phyloP scores from a whole-genome alignment of 2,113 vertebrate genomes.

The Phaetusa simplex region DNA sequence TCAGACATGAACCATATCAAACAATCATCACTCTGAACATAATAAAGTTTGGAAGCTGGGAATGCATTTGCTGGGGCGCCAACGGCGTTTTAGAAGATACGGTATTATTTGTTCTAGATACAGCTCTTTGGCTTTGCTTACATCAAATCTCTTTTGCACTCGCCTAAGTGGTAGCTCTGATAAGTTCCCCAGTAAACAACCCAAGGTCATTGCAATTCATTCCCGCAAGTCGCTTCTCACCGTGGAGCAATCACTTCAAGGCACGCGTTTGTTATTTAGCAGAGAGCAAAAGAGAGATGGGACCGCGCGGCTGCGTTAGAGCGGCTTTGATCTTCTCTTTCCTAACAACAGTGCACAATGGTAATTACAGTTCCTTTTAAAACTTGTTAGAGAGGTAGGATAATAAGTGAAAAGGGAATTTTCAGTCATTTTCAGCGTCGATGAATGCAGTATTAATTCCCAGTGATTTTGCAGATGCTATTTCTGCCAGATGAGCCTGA shows the following conservation, averaged over 20 bases:
- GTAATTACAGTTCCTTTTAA: conserved; percentile 36
- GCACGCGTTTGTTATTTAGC: not conserved
- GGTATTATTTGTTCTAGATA: not conserved
- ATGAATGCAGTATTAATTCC: conserved; percentile 54
- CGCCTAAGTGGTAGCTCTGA: not conserved
- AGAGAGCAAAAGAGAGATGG: not conserved
- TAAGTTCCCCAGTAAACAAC: not conserved
- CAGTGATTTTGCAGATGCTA: conserved; percentile 35
- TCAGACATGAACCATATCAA: not conserved
- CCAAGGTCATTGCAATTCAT: conserved; percentile 24
- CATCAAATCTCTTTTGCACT: not conserved
- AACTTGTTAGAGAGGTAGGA: not conserved
- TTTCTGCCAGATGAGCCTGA: conserved; percentile 46
- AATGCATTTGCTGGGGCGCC: not conserved
- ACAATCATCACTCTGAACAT: not conserved
- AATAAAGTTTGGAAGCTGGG: not conserved
- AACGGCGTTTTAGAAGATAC: not conserved
- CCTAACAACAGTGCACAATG: not conserved
- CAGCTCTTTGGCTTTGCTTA: not conserved
- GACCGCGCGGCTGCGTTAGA: not conserved
- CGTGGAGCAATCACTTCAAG: not conserved
- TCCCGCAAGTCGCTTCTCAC: not conserved
- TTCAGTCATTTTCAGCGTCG: conserved; percentile 15
- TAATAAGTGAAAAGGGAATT: conserved; percentile 53
- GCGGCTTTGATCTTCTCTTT: conserved; percentile 20